Conservation (phyloP, 2,888 invertebrate species). For the Phoenoteleia sp. region DNA sequence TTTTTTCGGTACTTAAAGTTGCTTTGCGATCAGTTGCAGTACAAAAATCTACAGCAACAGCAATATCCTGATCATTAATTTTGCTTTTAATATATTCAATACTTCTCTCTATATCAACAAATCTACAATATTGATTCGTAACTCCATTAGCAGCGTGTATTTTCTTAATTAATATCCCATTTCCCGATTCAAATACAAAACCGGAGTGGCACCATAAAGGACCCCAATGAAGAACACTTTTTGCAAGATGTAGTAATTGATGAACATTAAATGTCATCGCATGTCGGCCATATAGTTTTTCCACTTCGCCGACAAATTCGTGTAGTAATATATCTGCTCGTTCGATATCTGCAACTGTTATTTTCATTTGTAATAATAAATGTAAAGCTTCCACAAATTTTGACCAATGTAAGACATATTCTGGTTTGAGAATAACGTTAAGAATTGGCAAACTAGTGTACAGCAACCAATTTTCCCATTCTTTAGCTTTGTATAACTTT, state of each 20-base stretch:
- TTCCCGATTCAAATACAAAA: not conserved
- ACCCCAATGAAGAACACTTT: not conserved
- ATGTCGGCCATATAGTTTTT: not conserved
- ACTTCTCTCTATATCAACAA: not conserved
- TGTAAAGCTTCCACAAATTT: not conserved
- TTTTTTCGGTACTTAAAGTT: not conserved
- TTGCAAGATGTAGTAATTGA: not conserved
- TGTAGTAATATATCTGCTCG: not conserved
- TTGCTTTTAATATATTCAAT: not conserved
- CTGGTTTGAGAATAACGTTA: not conserved
- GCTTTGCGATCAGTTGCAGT: not conserved
- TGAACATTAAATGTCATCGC: not conserved
- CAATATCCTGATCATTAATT: not conserved
- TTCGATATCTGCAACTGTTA: not conserved
- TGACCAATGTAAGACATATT: not conserved
- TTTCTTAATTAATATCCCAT: not conserved
- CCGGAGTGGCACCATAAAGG: not conserved
- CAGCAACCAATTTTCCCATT: not conserved
- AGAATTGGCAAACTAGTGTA: not conserved
- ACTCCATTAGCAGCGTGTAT: not conserved
- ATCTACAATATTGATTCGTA: not conserved
- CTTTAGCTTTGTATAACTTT: not conserved
- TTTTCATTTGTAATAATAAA: not conserved
- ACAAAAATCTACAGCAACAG: not conserved
- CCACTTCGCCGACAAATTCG: not conserved